phyloP scores from a whole-genome alignment of 2,113 vertebrate genomes.

The Numida meleagris region DNA sequence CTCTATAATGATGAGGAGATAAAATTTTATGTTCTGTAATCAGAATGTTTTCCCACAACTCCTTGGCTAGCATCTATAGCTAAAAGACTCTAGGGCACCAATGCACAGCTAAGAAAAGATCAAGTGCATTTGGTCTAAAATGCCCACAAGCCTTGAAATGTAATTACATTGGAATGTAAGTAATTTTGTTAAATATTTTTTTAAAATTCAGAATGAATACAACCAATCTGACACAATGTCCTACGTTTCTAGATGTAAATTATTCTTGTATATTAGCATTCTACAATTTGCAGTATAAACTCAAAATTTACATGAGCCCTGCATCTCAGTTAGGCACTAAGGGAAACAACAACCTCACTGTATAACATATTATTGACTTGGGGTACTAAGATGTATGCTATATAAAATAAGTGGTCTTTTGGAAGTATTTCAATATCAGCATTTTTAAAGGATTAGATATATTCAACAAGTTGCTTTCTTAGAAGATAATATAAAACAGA shows the following conservation, averaged over 20 bases:
- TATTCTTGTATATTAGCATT: background rate
- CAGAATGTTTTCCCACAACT: conserved; percentile 15
- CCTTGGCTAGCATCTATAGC: background rate
- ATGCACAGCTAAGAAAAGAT: background rate
- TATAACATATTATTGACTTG: background rate
- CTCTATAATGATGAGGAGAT: background rate
- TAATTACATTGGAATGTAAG: background rate
- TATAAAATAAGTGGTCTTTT: background rate
- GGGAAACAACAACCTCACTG: background rate
- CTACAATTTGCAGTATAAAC: background rate
- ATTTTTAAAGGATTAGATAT: conserved; percentile 40
- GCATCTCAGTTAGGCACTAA: background rate
- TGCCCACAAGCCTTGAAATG: background rate
- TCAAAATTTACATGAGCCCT: background rate
- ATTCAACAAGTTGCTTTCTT: background rate
- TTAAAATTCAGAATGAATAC: background rate
- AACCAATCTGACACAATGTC: background rate
- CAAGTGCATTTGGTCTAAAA: background rate
- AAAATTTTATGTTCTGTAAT: conserved; percentile 15
- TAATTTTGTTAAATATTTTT: background rate
- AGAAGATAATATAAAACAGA: background rate
- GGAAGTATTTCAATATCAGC: conserved; percentile 9
- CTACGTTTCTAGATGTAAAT: background rate
- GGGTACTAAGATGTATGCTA: background rate
- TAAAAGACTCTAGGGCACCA: background rate